Evolutionary conservation across 2,113 vertebrate genomes (phyloP), one percentile per base, ranked within the genome.

Genomic region (Bubo scandiacus): DNA sequence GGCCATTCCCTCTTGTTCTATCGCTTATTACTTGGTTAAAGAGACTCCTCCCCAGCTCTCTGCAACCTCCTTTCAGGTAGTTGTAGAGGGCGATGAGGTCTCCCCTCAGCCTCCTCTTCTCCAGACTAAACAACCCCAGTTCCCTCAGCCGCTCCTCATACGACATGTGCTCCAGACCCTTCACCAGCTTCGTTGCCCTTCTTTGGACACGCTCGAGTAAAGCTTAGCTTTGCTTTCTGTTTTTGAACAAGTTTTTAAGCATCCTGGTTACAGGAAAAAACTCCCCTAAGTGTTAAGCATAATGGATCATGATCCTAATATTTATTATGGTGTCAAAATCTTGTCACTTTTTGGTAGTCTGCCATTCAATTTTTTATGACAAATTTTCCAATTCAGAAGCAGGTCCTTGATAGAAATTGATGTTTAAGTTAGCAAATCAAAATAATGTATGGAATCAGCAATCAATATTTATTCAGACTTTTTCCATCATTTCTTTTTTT

Each of bases 311-410:
- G 45, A 82, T 72, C 62, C 22, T 84, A 72, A 65, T 84, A 80
- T 72, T 96, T 87, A 72, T 95, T 96, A 34, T 34, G 57, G 65
- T 96, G 57, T 91, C 92, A 87, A 94, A 95, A 75, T 88, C 79
- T 80, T 93, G 63, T 67, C 45, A 70, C 43, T 81, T 90, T 61
- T 88, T 95, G 55, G 40, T 85, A 49, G 67, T 81, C 43, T 87
- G 86, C 65, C 81, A 68, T 86, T 93, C 45, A 63, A 2, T 18
- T 85, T 93, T 96, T 92, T 42, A 58, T 81, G 22, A 70, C 62
- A 82, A 45, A 65, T 94, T 75, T 94, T 95, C 45, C n/a, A 59
- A 1, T 91, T 95, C 62, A 73, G 70, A 95, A 91, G 29, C 40
- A 82, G 10, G 17, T 71, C 70, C 18, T 61, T 77, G 77, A n/a